These are phyloP conservation scores for Standfussiana lucernea DNA, from an alignment of 2,888 invertebrate species.

Conservation along the genomic window DNA sequence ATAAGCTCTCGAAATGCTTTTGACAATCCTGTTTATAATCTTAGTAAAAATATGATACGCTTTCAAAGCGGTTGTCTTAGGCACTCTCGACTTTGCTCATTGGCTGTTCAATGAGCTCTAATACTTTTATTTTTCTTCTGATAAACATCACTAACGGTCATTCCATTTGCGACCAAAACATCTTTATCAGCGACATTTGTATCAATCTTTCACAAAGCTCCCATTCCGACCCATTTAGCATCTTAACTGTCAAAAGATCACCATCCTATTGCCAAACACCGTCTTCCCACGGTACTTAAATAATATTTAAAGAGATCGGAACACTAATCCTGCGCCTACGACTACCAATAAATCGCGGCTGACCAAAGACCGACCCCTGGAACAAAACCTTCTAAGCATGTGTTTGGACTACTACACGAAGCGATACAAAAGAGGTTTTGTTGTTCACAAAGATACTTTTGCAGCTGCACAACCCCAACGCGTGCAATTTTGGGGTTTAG, in stretches of 20 bases:
- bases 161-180: not conserved
- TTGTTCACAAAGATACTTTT: slow-evolving; percentile 57
- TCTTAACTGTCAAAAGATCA: slow-evolving; percentile 55
- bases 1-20: not conserved
- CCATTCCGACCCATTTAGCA: slow-evolving; percentile 68
- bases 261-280: slow-evolving; percentile 40
- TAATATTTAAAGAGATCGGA: slow-evolving; percentile 70
- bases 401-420: slow-evolving; percentile 81
- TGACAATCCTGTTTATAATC: not conserved
- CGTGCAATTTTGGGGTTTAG: slow-evolving; percentile 62
- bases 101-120: too few species aligned
- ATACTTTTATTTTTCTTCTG: not conserved
- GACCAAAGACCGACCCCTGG: slow-evolving; percentile 80
- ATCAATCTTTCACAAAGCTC: slow-evolving; percentile 47
- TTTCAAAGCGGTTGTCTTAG: not conserved
- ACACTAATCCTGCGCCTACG: slow-evolving; percentile 78
- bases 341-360: slow-evolving; percentile 76
- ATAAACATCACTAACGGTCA: slow-evolving; percentile 23
- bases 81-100: not conserved
- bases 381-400: slow-evolving; percentile 74
- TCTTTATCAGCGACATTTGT: slow-evolving; percentile 3
- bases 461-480: not conserved
- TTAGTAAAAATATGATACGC: not conserved
- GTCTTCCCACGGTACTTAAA: slow-evolving; percentile 79
- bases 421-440: slow-evolving; percentile 72